Base-by-base conservation (phyloP, 2,888 invertebrate species). In the Microplitis manilae region DNA sequence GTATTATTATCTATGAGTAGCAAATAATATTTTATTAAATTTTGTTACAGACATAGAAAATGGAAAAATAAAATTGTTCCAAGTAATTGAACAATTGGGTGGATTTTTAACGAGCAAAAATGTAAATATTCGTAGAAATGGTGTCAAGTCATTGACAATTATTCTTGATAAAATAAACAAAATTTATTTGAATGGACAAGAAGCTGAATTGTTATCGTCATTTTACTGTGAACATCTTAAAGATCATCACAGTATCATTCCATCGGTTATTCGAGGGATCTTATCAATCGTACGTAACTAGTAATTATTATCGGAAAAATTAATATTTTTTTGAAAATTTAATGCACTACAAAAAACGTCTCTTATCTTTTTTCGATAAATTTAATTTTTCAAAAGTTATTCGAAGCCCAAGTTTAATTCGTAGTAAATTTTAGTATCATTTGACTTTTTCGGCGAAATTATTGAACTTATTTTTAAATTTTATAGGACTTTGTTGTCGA, bases 191-290 rank as follows among this genome's bases (percentile, higher is more conserved):
- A 91, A 89, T 0, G 90, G 91, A 70, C 87, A 90, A 38, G 95
- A 96, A 89, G 89, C 95, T 7, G 91, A 92, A 79, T 93, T 94
- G 76, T 92, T 96, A 79, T 90, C 92, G 4, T 91, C 91, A 75
- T 97, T 96, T 90, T 95, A 95, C 84, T 92, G 92, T 79, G 95
- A 95, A 84, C 93, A 96, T 50, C 90, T 97, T 39, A 95, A 94
- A 85, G 97, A 97, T 86, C 95, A 96, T 85, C 95, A 96, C 86
- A 93, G 94, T 87, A 92, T 97, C 0, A 92, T 96, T 84, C 95
- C 96, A 0, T 89, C 93, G 65, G 93, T 94, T 7, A 90, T 97
- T 71, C 92, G 93, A 85, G 97, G 96, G 5, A 92, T 96, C 81
- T 89, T 93, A 81, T 91, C 93, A 5, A 88, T 97, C 81, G 93